A percentile compares a stretch with the other conserved stretches of the same genome.
phyloP scores from a whole-genome alignment of 2,797 vertebrate species.

The Hippocampus kuda region DNA sequence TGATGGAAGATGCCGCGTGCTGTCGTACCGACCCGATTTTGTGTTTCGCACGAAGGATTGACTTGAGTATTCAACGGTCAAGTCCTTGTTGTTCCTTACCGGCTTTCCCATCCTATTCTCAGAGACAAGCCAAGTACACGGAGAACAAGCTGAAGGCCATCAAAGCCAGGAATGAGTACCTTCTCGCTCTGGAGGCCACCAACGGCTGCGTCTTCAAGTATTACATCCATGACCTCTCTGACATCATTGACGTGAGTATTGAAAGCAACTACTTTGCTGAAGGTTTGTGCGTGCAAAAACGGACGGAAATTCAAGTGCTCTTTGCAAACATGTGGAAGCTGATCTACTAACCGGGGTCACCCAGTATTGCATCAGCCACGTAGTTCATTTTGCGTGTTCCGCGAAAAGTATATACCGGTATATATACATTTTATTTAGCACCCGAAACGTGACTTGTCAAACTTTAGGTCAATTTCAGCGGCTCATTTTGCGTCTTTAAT shows the following conservation, averaged over 20 bases:
- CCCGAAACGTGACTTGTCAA: too few species aligned
- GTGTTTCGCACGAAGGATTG: constrained; percentile 24
- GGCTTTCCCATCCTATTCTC: constrained; percentile 9
- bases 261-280: background rate
- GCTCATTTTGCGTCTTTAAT: too few species aligned
- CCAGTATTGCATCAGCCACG: too few species aligned
- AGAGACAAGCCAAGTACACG: constrained; percentile 98
- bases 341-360: too few species aligned
- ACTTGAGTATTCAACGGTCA: constrained; percentile 19
- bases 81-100: background rate
- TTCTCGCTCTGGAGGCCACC: constrained; percentile 91
- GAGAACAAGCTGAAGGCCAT: constrained; percentile 96
- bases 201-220: constrained; percentile 97
- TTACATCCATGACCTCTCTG: constrained; percentile 96
- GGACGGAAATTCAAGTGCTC: background rate
- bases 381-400: too few species aligned
- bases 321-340: too few species aligned
- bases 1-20: constrained; percentile 26
- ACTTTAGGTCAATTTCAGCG: too few species aligned
- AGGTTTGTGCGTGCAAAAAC: background rate
- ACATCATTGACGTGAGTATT: constrained; percentile 92
- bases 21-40: constrained; percentile 9
- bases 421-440: too few species aligned
- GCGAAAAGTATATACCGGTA: too few species aligned
- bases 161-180: constrained; percentile 94